Percentiles rank a stretch among this genome's conserved stretches.
These are phyloP conservation scores for Micrasema minimum DNA, from an alignment of 1,140 invertebrate genomes.

Conservation along the genomic window DNA sequence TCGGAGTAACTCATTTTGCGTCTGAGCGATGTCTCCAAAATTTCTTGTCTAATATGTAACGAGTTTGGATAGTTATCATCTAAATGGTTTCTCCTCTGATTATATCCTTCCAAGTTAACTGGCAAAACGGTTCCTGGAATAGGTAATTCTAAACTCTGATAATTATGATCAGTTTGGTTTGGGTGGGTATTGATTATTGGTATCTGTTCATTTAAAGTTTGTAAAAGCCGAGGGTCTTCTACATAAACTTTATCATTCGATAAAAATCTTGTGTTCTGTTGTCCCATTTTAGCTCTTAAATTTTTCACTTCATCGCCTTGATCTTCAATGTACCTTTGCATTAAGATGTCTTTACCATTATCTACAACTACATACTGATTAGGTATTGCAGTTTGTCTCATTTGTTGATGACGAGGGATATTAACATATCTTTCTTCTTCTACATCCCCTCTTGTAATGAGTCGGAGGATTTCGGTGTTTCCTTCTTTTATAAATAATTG, in stretches of 20 bases:
- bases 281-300: constrained; percentile 70
- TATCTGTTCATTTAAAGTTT: constrained; percentile 53
- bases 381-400: constrained; percentile 68
- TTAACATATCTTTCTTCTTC: constrained; percentile 73
- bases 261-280: constrained; percentile 53
- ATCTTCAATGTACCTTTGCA: constrained; percentile 84
- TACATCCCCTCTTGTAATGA: constrained; percentile 78
- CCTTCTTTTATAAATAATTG: constrained; percentile 84
- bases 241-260: constrained; percentile 52
- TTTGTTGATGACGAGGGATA: constrained; percentile 65
- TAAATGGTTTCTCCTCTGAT: constrained; percentile 27
- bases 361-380: constrained; percentile 71
- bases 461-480: constrained; percentile 81
- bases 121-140: constrained; percentile 42
- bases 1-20: constrained; percentile 77
- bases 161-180: constrained; percentile 55
- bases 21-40: constrained; percentile 75
- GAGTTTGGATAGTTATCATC: constrained; percentile 32
- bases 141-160: constrained; percentile 51
- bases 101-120: constrained; percentile 51
- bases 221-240: constrained; percentile 58
- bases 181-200: constrained; percentile 36
- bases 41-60: constrained; percentile 58
- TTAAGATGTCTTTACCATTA: constrained; percentile 82
- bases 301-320: constrained; percentile 71